phyloP scores from a whole-genome alignment of 2,888 invertebrate species.

The Heliconius aoede region DNA sequence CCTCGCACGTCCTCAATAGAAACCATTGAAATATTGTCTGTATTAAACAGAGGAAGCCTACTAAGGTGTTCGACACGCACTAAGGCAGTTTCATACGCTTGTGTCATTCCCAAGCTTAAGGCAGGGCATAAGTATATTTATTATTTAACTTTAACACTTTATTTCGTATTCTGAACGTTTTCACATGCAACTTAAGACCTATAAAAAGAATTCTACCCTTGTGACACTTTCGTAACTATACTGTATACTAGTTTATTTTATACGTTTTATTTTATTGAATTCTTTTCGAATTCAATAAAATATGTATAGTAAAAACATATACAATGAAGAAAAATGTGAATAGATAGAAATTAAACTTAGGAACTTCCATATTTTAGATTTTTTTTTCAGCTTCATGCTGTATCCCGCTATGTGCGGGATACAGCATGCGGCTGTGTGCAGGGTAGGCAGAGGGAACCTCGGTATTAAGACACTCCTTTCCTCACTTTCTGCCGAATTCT shows the following conservation, averaged over 20 bases:
- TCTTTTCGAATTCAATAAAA: background rate
- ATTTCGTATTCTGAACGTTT: constrained; percentile 2
- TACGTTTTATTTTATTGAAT: too few relatives aligned
- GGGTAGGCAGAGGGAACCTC: too few relatives aligned
- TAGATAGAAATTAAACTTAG: background rate
- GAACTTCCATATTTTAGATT: too few relatives aligned
- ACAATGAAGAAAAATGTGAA: too few relatives aligned
- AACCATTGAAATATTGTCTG: constrained; percentile 27
- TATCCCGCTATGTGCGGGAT: too few relatives aligned
- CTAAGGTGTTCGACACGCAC: constrained; percentile 38
- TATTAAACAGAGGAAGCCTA: constrained; percentile 21
- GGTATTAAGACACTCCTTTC: too few relatives aligned
- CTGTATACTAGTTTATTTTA: too few relatives aligned
- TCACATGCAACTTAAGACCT: constrained; percentile 22
- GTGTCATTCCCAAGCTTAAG: constrained; percentile 21
- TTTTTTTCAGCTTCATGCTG: too few relatives aligned
- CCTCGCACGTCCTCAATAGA: constrained; percentile 9
- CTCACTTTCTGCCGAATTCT: too few relatives aligned
- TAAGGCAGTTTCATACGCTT: constrained; percentile 26
- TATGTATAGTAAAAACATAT: background rate
- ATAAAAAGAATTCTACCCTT: constrained; percentile 17
- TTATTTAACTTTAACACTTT: constrained; percentile 34
- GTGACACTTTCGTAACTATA: background rate
- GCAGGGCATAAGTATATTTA: constrained; percentile 16
- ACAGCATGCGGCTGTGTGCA: too few relatives aligned